phyloP scores from a whole-genome alignment of 2,888 invertebrate genomes.

The Aphodius sticticus region DNA sequence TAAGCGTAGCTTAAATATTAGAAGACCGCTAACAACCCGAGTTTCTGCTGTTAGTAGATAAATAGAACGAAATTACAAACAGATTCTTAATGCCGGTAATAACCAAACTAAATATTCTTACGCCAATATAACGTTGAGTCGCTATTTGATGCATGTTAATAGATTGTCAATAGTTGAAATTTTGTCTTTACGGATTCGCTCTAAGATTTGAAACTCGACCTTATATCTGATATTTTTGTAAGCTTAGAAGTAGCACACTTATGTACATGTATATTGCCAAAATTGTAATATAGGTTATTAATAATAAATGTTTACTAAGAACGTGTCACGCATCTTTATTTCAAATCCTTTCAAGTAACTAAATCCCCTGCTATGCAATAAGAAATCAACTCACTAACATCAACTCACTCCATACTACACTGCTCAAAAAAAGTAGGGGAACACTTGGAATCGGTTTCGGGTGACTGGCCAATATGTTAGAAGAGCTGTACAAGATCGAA shows the following conservation, averaged over 20 bases:
- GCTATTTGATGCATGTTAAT: neutral
- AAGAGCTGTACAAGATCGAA: no score
- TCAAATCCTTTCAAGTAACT: neutral
- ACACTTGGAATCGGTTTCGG: no score
- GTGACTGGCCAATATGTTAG: no score
- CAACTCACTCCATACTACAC: no score
- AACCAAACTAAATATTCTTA: neutral
- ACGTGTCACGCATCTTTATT: neutral
- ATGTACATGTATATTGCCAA: slow-evolving; percentile 57
- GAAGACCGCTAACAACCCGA: neutral
- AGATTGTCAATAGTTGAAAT: neutral
- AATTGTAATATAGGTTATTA: slow-evolving; percentile 56
- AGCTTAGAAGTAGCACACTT: slow-evolving; percentile 53
- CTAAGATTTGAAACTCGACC: neutral
- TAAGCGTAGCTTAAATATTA: slow-evolving; percentile 45
- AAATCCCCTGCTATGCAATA: no score
- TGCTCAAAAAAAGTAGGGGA: no score
- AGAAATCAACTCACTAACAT: no score
- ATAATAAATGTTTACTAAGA: slow-evolving; percentile 54
- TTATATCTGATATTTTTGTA: slow-evolving; percentile 42
- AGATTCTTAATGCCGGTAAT: neutral
- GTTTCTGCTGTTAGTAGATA: neutral
- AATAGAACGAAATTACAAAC: neutral
- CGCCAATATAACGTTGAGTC: neutral
- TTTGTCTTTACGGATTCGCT: neutral